Percentiles rank a stretch among this genome's conserved stretches.
Conservation (phyloP, 64 coral and sea anemone species). For the Pocillopora verrucosa region DNA sequence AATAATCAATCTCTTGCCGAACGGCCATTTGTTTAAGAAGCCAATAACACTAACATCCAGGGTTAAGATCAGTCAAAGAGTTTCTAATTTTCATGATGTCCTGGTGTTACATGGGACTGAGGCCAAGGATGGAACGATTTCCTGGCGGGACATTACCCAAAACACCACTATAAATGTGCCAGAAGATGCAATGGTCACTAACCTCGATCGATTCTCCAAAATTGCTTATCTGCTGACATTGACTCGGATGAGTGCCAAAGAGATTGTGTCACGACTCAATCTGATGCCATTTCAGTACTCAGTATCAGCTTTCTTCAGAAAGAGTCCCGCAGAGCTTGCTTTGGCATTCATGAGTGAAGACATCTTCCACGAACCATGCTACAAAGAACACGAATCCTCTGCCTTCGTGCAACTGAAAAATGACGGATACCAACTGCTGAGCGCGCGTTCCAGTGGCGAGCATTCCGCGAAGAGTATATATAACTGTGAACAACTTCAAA, state of each 20-base stretch:
- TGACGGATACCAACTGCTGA: neutral
- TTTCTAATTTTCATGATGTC: neutral
- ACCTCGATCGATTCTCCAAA: neutral
- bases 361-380: neutral
- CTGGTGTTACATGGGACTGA: conserved; percentile 22
- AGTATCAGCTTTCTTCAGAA: conserved; percentile 13
- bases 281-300: conserved; percentile 4
- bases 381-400: conserved; percentile 9
- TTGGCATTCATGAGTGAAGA: conserved; percentile 35
- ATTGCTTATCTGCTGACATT: neutral
- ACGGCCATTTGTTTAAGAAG: conserved; percentile 12
- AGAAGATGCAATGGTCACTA: neutral
- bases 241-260: conserved; percentile 5
- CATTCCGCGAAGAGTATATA: neutral
- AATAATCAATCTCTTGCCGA: conserved; percentile 14
- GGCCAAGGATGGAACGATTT: neutral
- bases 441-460: neutral
- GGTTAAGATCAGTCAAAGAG: neutral
- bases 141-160: conserved; percentile 23
- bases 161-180: neutral
- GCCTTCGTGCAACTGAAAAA: conserved; percentile 8
- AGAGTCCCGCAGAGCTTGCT: neutral
- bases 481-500: conserved; percentile 16
- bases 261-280: conserved; percentile 28
- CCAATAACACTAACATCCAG: neutral